A percentile compares a stretch with the other conserved stretches of the same genome.
phyloP scores from a whole-genome alignment of 2,113 vertebrate genomes.

The Struthidea cinerea region DNA sequence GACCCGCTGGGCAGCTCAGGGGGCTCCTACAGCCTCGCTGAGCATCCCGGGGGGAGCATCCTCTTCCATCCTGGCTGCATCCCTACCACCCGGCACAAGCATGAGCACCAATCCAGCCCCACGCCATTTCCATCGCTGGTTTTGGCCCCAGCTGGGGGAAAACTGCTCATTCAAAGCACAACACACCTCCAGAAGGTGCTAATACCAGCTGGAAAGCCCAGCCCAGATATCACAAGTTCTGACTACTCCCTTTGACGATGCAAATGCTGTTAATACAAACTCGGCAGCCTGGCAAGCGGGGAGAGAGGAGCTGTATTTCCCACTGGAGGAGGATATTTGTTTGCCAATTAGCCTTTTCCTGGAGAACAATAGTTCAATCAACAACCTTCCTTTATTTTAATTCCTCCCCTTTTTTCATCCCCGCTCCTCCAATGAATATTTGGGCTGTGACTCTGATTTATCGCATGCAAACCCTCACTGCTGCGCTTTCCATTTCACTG shows the following conservation, averaged over 20 bases:
- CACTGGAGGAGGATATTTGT: slow-evolving; percentile 1
- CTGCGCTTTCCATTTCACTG: slow-evolving; percentile 50
- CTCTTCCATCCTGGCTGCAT: neutral
- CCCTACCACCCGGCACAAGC: neutral
- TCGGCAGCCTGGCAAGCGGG: neutral
- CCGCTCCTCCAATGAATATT: neutral
- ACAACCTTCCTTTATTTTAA: neutral
- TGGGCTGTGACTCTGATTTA: slow-evolving; percentile 39
- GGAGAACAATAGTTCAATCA: slow-evolving; percentile 38
- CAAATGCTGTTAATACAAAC: slow-evolving; percentile 2
- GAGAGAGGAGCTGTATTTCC: neutral
- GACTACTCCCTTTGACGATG: neutral
- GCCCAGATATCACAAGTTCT: neutral
- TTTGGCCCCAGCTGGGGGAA: neutral
- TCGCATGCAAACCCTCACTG: slow-evolving; percentile 1
- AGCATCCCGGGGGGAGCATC: fast-evolving
- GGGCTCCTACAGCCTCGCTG: fast-evolving
- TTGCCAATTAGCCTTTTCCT: slow-evolving; percentile 51
- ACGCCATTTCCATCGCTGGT: neutral
- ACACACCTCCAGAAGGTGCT: neutral
- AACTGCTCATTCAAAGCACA: neutral
- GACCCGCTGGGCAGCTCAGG: neutral
- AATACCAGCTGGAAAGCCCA: neutral
- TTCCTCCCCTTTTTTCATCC: neutral
- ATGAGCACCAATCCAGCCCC: neutral